Conservation (phyloP, 2,797 vertebrate genomes). For the Psittacula echo region DNA sequence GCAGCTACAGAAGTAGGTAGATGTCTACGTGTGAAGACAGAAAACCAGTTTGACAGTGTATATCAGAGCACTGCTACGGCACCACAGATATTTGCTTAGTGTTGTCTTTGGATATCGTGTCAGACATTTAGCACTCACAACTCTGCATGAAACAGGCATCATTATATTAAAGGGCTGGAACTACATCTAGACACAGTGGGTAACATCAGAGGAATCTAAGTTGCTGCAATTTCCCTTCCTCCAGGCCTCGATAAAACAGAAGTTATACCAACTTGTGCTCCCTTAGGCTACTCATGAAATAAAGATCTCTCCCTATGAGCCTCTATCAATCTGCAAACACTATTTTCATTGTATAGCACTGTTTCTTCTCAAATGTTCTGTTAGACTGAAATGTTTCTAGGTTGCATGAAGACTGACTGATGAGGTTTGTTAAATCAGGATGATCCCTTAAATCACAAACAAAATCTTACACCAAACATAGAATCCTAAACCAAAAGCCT, state of each 20-base stretch:
- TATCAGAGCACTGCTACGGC: background rate
- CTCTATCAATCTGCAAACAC: background rate
- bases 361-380: background rate
- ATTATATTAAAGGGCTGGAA: background rate
- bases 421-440: background rate
- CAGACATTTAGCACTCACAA: background rate
- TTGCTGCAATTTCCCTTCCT: background rate
- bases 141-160: background rate
- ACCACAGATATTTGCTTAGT: background rate
- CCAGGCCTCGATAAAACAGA: background rate
- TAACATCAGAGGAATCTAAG: background rate
- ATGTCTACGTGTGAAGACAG: background rate
- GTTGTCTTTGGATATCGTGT: background rate
- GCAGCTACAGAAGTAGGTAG: background rate
- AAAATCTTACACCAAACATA: background rate
- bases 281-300: conserved; percentile 29
- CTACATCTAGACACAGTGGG: background rate
- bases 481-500: background rate
- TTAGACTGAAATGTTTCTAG: background rate
- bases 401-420: background rate
- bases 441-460: background rate
- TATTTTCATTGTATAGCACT: background rate
- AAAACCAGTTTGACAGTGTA: background rate
- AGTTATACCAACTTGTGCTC: conserved; percentile 1
- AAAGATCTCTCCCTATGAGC: background rate